phyloP scores from a whole-genome alignment of 2,797 vertebrate genomes.

The Botia almorhae region DNA sequence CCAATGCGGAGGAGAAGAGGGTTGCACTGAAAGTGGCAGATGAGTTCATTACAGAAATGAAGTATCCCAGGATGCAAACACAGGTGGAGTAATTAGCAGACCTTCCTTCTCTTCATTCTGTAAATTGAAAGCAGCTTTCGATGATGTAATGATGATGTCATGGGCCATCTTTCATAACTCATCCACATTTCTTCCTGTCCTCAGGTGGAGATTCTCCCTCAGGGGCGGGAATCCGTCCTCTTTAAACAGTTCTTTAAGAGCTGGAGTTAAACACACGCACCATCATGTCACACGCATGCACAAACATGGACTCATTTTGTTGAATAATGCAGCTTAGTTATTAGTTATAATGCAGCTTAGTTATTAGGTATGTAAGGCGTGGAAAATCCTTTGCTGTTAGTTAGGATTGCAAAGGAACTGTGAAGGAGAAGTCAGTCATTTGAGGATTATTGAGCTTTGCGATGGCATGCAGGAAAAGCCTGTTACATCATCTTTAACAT shows the following conservation, averaged over 20 bases:
- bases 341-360: too few species aligned
- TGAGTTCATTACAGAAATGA: conserved; percentile 91
- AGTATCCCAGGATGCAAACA: conserved; percentile 87
- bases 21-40: conserved; percentile 89
- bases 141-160: conserved; percentile 48
- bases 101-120: background rate
- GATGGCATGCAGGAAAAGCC: background rate
- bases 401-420: conserved; percentile 2
- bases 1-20: conserved; percentile 87
- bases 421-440: background rate
- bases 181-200: background rate
- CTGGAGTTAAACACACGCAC: conserved; percentile 54
- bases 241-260: conserved; percentile 63
- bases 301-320: background rate
- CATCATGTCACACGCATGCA: background rate
- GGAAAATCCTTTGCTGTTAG: conserved; percentile 8
- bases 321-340: background rate
- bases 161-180: conserved; percentile 21
- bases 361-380: background rate
- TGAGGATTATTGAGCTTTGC: too few species aligned
- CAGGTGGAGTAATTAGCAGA: conserved; percentile 78
- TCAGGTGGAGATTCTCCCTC: conserved; percentile 57
- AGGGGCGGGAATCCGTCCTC: conserved; percentile 56
- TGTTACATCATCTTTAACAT: background rate
- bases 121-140: background rate